Conservation (phyloP, 2,113 vertebrate genomes). For the Bucco capensis region DNA sequence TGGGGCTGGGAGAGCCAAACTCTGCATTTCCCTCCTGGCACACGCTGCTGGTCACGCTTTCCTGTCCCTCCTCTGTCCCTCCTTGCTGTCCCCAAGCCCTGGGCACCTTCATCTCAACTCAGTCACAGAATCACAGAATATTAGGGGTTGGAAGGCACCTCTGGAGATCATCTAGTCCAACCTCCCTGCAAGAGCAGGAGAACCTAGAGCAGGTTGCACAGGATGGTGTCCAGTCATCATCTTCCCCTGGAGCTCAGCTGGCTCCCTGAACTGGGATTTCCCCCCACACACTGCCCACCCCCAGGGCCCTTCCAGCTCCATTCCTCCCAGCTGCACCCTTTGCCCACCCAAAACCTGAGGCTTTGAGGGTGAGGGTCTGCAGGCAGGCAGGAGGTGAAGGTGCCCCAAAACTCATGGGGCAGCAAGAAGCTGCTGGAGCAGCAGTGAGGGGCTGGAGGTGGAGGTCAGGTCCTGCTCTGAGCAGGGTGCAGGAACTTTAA, state of each 20-base stretch:
- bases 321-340: not conserved
- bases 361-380: rapidly evolving
- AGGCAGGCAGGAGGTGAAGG: not conserved
- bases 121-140: too few species aligned
- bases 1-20: not conserved
- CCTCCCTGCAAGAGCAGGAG: too few species aligned
- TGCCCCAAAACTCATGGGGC: not conserved
- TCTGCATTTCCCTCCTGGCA: not conserved
- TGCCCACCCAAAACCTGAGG: not conserved
- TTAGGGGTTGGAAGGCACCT: too few species aligned
- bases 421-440: too few species aligned
- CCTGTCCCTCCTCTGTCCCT: not conserved
- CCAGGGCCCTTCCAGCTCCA: rapidly evolving
- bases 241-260: not conserved
- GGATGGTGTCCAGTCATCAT: rapidly evolving
- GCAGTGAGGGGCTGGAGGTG: not conserved
- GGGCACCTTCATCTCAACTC: not conserved
- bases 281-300: not conserved
- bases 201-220: too few species aligned
- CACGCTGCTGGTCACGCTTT: not conserved
- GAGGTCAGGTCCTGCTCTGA: not conserved
- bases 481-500: rapidly evolving
- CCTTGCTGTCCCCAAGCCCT: not conserved
- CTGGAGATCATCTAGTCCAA: too few species aligned
- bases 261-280: rapidly evolving